phyloP scores from a whole-genome alignment of 1,140 invertebrate species.

The Cataglyphis hispanica region DNA sequence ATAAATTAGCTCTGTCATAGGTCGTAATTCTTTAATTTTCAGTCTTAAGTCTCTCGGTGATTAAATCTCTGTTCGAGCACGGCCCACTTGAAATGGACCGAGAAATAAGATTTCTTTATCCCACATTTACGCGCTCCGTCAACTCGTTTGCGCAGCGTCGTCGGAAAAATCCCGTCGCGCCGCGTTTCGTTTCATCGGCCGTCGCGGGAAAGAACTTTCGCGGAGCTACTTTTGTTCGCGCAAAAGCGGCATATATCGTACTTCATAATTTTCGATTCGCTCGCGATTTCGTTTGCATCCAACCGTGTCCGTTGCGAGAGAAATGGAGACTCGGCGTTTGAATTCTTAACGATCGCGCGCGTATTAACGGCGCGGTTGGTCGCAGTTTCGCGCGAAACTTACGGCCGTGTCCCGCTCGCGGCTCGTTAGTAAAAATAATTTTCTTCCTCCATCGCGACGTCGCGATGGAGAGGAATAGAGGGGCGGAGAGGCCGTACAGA shows the following conservation, averaged over 20 bases:
- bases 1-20: slow-evolving; percentile 15
- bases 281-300: slow-evolving; percentile 18
- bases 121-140: slow-evolving; percentile 28
- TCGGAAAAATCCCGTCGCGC: slow-evolving; percentile 19
- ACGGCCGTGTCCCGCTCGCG: slow-evolving; percentile 69
- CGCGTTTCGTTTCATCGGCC: neutral
- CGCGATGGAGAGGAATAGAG: neutral
- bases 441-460: slow-evolving; percentile 18
- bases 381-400: slow-evolving; percentile 74
- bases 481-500: slow-evolving; percentile 14
- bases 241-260: slow-evolving; percentile 45
- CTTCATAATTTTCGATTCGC: slow-evolving; percentile 69
- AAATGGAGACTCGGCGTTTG: slow-evolving; percentile 45
- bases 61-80: slow-evolving; percentile 44
- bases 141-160: slow-evolving; percentile 23
- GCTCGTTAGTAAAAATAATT: slow-evolving; percentile 79
- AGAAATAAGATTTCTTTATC: slow-evolving; percentile 62
- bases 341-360: slow-evolving; percentile 72
- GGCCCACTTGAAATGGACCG: slow-evolving; percentile 53
- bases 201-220: neutral
- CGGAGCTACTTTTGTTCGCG: neutral
- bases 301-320: neutral
- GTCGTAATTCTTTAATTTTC: slow-evolving; percentile 39
- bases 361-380: slow-evolving; percentile 68
- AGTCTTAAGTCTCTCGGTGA: slow-evolving; percentile 22